These are phyloP conservation scores for Grammomys dolichurus DNA, from an alignment of 2,113 vertebrate genomes.

Conservation along the genomic window DNA sequence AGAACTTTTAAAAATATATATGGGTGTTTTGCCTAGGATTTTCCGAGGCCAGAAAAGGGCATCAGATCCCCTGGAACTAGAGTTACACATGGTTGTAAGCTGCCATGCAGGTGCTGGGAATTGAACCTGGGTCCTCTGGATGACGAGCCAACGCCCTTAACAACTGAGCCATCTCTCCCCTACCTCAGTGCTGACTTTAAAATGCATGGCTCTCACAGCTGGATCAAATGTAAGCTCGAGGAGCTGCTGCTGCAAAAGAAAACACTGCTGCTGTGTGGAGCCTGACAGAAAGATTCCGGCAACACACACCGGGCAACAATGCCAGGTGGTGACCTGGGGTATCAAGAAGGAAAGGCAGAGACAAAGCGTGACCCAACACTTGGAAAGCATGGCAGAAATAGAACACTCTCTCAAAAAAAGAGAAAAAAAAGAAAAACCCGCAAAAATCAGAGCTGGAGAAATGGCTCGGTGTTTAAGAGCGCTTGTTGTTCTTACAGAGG, in stretches of 20 bases:
- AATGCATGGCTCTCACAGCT: neutral
- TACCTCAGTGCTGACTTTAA: neutral
- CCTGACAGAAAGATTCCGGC: neutral
- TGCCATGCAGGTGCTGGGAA: neutral
- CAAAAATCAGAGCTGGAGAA: neutral
- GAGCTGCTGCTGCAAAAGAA: neutral
- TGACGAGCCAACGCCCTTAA: neutral
- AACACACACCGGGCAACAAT: neutral
- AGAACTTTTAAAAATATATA: too few species aligned
- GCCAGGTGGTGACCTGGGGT: neutral
- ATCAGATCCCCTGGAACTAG: too few species aligned
- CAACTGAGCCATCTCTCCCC: neutral
- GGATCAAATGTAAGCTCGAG: neutral
- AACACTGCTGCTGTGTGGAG: neutral
- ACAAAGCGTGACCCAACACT: neutral
- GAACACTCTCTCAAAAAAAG: neutral
- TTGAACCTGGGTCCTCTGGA: neutral
- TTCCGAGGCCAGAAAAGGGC: too few species aligned
- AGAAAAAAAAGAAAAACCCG: too few species aligned
- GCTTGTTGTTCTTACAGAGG: neutral
- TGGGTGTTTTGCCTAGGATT: too few species aligned
- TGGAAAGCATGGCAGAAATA: neutral
- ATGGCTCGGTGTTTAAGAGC: neutral
- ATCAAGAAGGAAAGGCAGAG: neutral
- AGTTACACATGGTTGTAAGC: neutral